These are phyloP conservation scores for Anoplius nigerrimus DNA, from an alignment of 2,888 invertebrate genomes.

Conservation along the genomic window DNA sequence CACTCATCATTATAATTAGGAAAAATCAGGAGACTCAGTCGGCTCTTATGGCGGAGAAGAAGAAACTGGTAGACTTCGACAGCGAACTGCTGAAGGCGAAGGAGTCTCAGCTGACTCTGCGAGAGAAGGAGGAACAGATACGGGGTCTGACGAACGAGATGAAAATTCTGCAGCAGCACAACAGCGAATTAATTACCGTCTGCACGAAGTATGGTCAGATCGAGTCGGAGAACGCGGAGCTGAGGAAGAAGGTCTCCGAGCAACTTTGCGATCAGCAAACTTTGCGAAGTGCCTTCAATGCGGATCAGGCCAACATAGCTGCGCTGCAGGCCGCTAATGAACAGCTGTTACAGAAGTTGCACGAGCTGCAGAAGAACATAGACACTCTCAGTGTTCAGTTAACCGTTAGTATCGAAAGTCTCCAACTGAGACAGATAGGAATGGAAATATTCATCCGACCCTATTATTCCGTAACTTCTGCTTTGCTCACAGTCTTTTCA, in stretches of 20 bases:
- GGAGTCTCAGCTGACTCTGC: slow-evolving; percentile 54
- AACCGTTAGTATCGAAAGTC: slow-evolving; percentile 51
- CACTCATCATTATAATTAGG: slow-evolving; percentile 45
- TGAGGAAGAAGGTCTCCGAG: slow-evolving; percentile 63
- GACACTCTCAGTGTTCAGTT: slow-evolving; percentile 66
- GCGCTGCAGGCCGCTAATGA: slow-evolving; percentile 65
- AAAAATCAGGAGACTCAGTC: slow-evolving; percentile 57
- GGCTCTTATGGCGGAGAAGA: slow-evolving; percentile 59
- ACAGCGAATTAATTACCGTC: slow-evolving; percentile 63
- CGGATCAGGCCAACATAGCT: slow-evolving; percentile 63
- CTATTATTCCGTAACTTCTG: neutral
- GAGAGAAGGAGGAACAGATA: slow-evolving; percentile 68
- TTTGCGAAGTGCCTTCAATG: slow-evolving; percentile 60
- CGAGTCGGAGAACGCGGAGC: slow-evolving; percentile 66
- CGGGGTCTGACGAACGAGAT: slow-evolving; percentile 63
- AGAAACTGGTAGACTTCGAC: slow-evolving; percentile 60
- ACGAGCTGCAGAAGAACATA: slow-evolving; percentile 66
- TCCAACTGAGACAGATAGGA: no score
- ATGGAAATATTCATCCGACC: neutral
- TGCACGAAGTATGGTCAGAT: slow-evolving; percentile 64
- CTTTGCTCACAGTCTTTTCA: slow-evolving; percentile 30
- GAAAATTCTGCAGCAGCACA: slow-evolving; percentile 68
- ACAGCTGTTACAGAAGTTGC: slow-evolving; percentile 63
- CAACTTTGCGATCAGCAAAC: slow-evolving; percentile 59
- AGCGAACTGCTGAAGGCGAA: slow-evolving; percentile 53